These are phyloP conservation scores for Epinephelus malabaricus DNA, from an alignment of 2,797 vertebrate species.

Conservation along the genomic window DNA sequence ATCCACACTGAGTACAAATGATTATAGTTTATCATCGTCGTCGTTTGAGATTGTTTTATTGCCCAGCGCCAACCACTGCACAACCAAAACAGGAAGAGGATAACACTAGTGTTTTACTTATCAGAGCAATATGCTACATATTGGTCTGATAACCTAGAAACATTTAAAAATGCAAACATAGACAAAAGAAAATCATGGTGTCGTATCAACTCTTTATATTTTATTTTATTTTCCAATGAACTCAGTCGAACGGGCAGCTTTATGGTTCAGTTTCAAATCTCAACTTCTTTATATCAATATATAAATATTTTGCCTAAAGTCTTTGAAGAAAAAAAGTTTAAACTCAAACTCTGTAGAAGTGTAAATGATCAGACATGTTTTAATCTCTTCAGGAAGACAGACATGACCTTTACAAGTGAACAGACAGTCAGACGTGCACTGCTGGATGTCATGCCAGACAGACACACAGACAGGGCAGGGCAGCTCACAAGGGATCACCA, in stretches of 20 bases:
- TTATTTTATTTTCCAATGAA: too few relatives aligned
- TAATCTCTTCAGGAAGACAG: conserved; percentile 10
- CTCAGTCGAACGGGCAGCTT: background rate
- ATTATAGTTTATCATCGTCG: too few relatives aligned
- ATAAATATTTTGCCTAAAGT: background rate
- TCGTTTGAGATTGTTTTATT: too few relatives aligned
- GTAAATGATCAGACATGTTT: conserved; percentile 12
- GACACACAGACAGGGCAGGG: conserved; percentile 26
- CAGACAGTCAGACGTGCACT: conserved; percentile 18
- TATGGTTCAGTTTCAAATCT: background rate
- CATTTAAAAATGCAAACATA: background rate
- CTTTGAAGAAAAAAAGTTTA: background rate
- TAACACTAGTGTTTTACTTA: too few relatives aligned
- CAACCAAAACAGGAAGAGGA: too few relatives aligned
- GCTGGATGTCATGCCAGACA: conserved; percentile 11
- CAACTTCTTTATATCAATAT: background rate
- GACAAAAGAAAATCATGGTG: background rate
- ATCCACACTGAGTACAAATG: too few relatives aligned
- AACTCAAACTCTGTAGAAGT: background rate
- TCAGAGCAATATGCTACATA: background rate
- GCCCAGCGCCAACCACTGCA: too few relatives aligned
- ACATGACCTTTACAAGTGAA: conserved; percentile 24
- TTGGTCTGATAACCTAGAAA: background rate
- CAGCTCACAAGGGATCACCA: conserved; percentile 61
- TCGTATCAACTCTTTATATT: background rate